Evolutionary conservation across 2,888 invertebrate genomes (phyloP).

Genomic region (Coelinius sp.): DNA sequence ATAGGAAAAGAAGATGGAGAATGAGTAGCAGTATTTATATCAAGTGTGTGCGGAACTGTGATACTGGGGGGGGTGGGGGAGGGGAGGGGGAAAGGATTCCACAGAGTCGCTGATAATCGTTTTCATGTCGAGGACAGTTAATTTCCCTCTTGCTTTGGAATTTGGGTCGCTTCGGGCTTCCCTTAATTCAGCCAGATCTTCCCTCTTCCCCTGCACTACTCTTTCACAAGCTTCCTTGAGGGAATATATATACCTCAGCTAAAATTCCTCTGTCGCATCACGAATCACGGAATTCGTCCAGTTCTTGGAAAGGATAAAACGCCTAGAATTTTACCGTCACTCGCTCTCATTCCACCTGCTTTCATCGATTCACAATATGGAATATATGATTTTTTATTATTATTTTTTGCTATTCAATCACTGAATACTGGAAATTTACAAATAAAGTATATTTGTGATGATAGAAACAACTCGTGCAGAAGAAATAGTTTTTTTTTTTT

Average conservation of each 20-base stretch:
- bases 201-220: not conserved
- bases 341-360: not conserved
- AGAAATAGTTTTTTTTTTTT: not conserved
- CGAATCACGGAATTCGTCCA: constrained; percentile 46
- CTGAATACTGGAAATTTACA: not conserved
- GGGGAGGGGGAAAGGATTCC: not conserved
- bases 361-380: not conserved
- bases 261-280: constrained; percentile 46
- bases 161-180: constrained; percentile 46
- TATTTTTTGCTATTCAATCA: not conserved
- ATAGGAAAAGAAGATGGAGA: constrained; percentile 1
- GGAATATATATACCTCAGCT: constrained; percentile 29
- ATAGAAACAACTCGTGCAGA: not conserved
- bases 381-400: not conserved
- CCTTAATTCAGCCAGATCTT: constrained; percentile 37
- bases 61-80: not conserved
- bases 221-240: constrained; percentile 5
- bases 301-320: constrained; percentile 26
- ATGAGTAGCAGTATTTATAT: constrained; percentile 4
- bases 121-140: constrained; percentile 46
- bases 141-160: constrained; percentile 50
- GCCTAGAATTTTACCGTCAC: constrained; percentile 39
- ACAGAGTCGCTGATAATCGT: constrained; percentile 44
- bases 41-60: constrained; percentile 13
- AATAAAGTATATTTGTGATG: not conserved